Evolutionary conservation across 2,888 invertebrate genomes (phyloP).

Genomic region (Parascotia fuliginaria): DNA sequence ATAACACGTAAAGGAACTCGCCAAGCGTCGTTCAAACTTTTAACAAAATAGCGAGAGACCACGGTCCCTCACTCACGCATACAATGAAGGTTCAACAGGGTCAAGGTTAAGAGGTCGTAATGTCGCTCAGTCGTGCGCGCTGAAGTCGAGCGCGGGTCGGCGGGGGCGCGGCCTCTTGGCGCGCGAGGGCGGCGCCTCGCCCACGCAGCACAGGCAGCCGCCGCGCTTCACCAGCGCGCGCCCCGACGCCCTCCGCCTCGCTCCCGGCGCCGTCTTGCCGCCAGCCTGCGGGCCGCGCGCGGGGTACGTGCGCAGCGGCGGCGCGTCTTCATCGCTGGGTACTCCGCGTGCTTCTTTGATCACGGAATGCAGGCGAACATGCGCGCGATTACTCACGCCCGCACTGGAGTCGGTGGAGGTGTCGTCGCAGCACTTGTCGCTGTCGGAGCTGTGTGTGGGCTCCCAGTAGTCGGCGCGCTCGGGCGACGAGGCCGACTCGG

Average conservation of each 20-base stretch:
- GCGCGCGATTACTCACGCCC: slow-evolving; percentile 66
- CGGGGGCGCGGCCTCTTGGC: slow-evolving; percentile 75
- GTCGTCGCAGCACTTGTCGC: slow-evolving; percentile 81
- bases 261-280: not conserved
- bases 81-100: too few species aligned
- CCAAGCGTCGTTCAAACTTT: slow-evolving; percentile 58
- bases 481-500: slow-evolving; percentile 72
- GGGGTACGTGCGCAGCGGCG: slow-evolving; percentile 75
- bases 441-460: slow-evolving; percentile 80
- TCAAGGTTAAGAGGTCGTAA: slow-evolving; percentile 49
- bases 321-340: slow-evolving; percentile 63
- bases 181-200: slow-evolving; percentile 81
- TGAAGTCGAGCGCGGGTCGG: slow-evolving; percentile 51
- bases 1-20: slow-evolving; percentile 64
- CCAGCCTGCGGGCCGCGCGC: slow-evolving; percentile 54
- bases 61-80: slow-evolving; percentile 42
- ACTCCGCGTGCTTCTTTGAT: slow-evolving; percentile 74
- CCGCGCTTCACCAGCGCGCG: slow-evolving; percentile 84
- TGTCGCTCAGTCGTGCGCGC: not conserved
- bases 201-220: slow-evolving; percentile 86
- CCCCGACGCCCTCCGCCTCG: slow-evolving; percentile 48
- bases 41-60: slow-evolving; percentile 23
- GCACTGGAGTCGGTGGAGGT: slow-evolving; percentile 77
- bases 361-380: slow-evolving; percentile 76
- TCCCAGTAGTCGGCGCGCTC: slow-evolving; percentile 75